phyloP scores from a whole-genome alignment of 1,140 invertebrate genomes.

The Myzus persicae region DNA sequence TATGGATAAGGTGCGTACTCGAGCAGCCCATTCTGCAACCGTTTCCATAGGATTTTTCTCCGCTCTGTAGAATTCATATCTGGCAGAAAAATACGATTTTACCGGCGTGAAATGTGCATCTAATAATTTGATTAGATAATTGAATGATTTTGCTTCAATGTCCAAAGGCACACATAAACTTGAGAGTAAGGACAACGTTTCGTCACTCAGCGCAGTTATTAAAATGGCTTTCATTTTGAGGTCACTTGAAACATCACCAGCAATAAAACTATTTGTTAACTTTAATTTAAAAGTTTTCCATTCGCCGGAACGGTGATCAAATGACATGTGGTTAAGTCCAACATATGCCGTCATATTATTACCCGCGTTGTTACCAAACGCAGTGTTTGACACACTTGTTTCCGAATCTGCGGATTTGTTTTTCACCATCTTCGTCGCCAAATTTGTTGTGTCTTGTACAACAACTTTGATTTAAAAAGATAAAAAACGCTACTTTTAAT shows the following conservation, averaged over 20 bases:
- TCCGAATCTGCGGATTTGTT: too few species aligned
- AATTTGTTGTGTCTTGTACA: too few species aligned
- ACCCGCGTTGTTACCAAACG: too few species aligned
- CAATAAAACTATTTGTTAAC: not conserved
- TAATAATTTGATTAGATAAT: slow-evolving; percentile 11
- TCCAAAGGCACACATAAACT: slow-evolving; percentile 3
- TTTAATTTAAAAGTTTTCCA: too few species aligned
- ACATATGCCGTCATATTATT: too few species aligned
- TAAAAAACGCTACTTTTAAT: too few species aligned
- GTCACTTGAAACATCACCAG: not conserved
- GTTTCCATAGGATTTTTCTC: not conserved
- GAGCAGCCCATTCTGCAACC: not conserved
- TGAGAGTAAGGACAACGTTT: not conserved
- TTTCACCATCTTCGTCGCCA: too few species aligned
- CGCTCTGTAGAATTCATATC: slow-evolving; percentile 2
- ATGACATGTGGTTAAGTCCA: too few species aligned
- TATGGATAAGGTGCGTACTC: not conserved
- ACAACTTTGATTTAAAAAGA: too few species aligned
- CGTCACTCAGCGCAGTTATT: not conserved
- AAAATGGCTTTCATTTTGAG: slow-evolving; percentile 5
- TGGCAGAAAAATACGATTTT: slow-evolving; percentile 16
- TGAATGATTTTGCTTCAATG: not conserved
- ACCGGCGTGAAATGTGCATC: slow-evolving; percentile 19
- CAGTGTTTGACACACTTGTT: too few species aligned
- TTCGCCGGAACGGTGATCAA: too few species aligned